Percentiles rank a stretch among this genome's conserved stretches.
These are phyloP conservation scores for Chironomus riparius DNA, from an alignment of 2,888 invertebrate genomes.

Conservation along the genomic window DNA sequence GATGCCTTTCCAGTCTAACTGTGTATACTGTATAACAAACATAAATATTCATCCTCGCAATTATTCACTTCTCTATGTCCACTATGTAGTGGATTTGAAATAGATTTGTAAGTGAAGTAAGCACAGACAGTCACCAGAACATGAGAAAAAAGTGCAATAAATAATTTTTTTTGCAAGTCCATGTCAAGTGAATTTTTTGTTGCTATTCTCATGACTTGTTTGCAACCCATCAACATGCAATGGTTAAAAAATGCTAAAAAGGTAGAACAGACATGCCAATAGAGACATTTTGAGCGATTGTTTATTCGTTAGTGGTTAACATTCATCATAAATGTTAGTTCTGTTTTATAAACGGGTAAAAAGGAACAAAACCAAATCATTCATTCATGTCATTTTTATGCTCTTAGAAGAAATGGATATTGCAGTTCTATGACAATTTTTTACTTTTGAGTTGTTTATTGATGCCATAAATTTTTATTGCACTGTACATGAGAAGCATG, in stretches of 20 bases:
- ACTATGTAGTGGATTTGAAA: background rate
- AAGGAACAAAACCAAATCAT: background rate
- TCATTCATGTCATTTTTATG: too few relatives aligned
- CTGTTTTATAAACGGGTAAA: background rate
- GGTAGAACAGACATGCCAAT: background rate
- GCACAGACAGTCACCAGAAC: background rate
- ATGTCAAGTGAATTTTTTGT: too few relatives aligned
- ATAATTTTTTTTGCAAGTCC: conserved; percentile 8
- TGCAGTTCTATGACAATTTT: background rate
- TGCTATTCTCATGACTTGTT: background rate
- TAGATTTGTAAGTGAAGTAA: conserved; percentile 14
- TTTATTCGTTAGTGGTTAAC: conserved; percentile 13
- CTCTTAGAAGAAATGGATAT: background rate
- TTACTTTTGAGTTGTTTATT: conserved; percentile 8
- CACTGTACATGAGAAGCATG: background rate
- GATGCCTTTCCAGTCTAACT: background rate
- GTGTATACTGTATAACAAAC: background rate
- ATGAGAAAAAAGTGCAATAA: conserved; percentile 8
- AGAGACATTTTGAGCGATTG: conserved; percentile 19
- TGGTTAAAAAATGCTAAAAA: background rate
- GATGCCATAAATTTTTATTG: conserved; percentile 9
- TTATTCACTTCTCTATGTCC: background rate
- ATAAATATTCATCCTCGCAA: background rate
- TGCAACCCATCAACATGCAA: background rate
- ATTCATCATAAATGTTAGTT: conserved; percentile 4